Percentiles rank a stretch among this genome's conserved stretches.
Evolutionary conservation across 2,797 vertebrate species (phyloP).

Genomic region (Monodelphis domestica): DNA sequence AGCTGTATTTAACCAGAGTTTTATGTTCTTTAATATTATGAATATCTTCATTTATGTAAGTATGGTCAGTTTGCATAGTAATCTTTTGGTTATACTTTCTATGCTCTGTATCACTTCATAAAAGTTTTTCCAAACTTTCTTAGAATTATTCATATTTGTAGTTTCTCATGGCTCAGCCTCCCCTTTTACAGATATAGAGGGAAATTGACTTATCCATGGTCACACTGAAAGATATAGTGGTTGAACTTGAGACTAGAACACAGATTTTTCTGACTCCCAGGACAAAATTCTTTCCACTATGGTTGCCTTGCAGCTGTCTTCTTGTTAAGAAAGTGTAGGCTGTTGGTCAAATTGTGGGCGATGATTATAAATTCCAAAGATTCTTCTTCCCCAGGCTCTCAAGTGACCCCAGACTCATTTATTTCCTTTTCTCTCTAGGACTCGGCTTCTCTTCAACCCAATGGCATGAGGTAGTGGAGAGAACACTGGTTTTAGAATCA

Average conservation of each 20-base stretch:
- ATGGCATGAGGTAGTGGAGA: background rate
- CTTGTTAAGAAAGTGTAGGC: background rate
- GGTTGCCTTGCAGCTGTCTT: background rate
- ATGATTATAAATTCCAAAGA: background rate
- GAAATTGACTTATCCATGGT: background rate
- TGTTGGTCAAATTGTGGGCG: background rate
- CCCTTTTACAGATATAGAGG: background rate
- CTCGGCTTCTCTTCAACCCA: background rate
- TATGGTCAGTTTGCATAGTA: background rate
- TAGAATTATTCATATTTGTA: background rate
- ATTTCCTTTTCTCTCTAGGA: background rate
- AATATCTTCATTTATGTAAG: background rate
- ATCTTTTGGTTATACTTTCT: background rate
- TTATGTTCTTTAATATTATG: background rate
- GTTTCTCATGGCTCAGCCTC: background rate
- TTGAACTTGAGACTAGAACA: background rate
- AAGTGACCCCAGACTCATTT: background rate
- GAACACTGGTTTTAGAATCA: background rate
- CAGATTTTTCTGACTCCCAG: background rate
- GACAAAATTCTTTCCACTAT: background rate
- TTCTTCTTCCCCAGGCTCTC: background rate
- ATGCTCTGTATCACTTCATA: background rate
- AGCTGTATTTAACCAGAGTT: background rate
- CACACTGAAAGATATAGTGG: background rate
- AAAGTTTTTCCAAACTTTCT: background rate